These are phyloP conservation scores for Mechanitis mazaeus DNA, from an alignment of 2,888 invertebrate species.

Conservation along the genomic window DNA sequence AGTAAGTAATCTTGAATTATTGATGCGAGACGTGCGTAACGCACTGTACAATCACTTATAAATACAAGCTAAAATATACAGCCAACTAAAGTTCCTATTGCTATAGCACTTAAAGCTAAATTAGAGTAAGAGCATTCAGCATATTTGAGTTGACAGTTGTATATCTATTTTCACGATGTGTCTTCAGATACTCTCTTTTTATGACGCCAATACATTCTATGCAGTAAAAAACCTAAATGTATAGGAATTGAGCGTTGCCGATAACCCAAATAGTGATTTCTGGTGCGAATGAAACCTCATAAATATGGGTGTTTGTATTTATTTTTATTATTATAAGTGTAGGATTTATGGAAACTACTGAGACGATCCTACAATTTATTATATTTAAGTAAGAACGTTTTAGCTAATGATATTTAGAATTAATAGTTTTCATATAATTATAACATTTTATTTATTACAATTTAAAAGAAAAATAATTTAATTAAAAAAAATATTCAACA, in stretches of 20 bases:
- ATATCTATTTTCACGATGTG: conserved; percentile 68
- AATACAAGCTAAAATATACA: neutral
- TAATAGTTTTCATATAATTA: too few relatives aligned
- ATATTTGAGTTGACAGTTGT: conserved; percentile 31
- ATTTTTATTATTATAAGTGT: conserved; percentile 30
- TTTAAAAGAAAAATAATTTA: too few relatives aligned
- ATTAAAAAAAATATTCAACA: too few relatives aligned
- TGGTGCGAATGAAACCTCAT: conserved; percentile 49
- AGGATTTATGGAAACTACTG: conserved; percentile 8
- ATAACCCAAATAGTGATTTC: conserved; percentile 58
- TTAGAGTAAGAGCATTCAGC: conserved; percentile 10
- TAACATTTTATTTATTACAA: too few relatives aligned
- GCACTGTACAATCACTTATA: conserved; percentile 39
- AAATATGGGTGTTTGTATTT: conserved; percentile 36
- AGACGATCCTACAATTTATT: neutral
- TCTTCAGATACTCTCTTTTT: conserved; percentile 59
- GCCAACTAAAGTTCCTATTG: conserved; percentile 13
- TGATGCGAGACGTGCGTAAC: conserved; percentile 59
- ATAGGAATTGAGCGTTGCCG: conserved; percentile 57
- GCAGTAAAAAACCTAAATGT: conserved; percentile 59
- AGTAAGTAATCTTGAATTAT: conserved; percentile 68
- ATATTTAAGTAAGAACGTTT: neutral
- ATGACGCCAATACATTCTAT: conserved; percentile 64
- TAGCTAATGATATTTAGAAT: too few relatives aligned
- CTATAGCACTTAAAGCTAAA: conserved; percentile 9